Evolutionary conservation across 37 sponge, comb jelly and placozoan species (phyloP), one percentile per base, ranked within the genome.

Genomic region (Sycon ciliatum): DNA sequence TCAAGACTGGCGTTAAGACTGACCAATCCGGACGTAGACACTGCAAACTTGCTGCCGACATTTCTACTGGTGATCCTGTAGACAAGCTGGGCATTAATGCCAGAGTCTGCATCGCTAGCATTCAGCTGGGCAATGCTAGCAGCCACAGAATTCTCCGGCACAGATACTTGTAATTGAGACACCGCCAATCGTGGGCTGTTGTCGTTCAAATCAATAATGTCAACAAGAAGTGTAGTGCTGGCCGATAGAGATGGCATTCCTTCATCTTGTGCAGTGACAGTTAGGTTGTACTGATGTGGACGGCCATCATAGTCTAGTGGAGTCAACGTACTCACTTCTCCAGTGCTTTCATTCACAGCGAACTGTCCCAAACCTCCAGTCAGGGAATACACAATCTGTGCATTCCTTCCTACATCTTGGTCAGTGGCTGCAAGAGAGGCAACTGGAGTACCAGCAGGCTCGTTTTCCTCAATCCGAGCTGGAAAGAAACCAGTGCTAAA

Each of bases 81-180:
- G 30, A 66, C 69, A 1, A 34, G 35, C 2, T 67, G 46, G 3
- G 70, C 65, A 22, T 56, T 28, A 31, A 40, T 57, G 34, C 84
- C 84, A 0, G 40, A 37, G 32, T 88, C 89, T 0, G 26, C 24
- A 77, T 88, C 89, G 24, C 36, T 67, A 9, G 89, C 89, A 13
- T 20, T 62, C 3, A 84, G 37, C 1, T 7, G 27, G 30, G 78
- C 74, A 4, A 88, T 33, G 0, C 72, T 57, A 1, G 78, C 35
- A 29, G 40, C 75, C 32, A 52, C 33, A 13, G 79, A 69, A 34
- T 76, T 33, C 20, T 42, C 36, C 52, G 79, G 72, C 31, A 85
- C 66, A 0, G 65, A 73, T 0, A 85, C 11, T 6, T 34, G 5
- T 13, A 66, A 18, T 1, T 80, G 80, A 1, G 54, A 27, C 7